Conservation (phyloP, 2,113 vertebrate species). For the Emberiza fucata region DNA sequence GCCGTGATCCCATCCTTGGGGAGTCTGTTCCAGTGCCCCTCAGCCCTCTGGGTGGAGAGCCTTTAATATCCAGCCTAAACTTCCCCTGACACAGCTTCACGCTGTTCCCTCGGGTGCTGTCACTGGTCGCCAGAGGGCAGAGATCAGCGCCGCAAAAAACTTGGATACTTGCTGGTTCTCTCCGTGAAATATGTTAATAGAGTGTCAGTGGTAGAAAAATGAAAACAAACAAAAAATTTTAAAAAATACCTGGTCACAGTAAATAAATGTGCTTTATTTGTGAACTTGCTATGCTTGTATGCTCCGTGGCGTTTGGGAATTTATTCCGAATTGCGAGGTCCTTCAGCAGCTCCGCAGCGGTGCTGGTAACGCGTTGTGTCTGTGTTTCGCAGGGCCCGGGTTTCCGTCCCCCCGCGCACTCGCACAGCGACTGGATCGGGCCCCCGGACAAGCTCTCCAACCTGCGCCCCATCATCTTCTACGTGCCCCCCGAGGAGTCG, state of each 20-base stretch:
- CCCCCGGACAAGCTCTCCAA: slow-evolving; percentile 90
- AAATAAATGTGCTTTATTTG: neutral
- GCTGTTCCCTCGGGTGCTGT: neutral
- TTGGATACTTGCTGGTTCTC: accelerated
- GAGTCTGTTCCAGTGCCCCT: neutral
- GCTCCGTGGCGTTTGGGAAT: neutral
- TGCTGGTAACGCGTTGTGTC: accelerated
- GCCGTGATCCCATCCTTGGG: neutral
- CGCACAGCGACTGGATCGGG: slow-evolving; percentile 88
- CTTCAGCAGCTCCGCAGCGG: no score
- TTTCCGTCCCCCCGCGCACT: slow-evolving; percentile 75
- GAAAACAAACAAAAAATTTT: accelerated
- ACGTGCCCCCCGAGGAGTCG: slow-evolving; percentile 78
- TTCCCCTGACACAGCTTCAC: neutral
- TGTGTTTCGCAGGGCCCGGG: slow-evolving; percentile 61
- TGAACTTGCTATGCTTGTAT: accelerated
- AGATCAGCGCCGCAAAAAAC: neutral
- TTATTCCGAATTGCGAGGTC: accelerated
- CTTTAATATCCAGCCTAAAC: neutral
- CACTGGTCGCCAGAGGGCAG: neutral
- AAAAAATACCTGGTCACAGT: accelerated
- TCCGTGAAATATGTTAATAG: accelerated
- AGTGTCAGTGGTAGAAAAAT: neutral
- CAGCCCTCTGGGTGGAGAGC: neutral
- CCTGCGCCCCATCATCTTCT: slow-evolving; percentile 84